phyloP scores from a whole-genome alignment of 2,888 invertebrate species.

The Drosophila conformis region DNA sequence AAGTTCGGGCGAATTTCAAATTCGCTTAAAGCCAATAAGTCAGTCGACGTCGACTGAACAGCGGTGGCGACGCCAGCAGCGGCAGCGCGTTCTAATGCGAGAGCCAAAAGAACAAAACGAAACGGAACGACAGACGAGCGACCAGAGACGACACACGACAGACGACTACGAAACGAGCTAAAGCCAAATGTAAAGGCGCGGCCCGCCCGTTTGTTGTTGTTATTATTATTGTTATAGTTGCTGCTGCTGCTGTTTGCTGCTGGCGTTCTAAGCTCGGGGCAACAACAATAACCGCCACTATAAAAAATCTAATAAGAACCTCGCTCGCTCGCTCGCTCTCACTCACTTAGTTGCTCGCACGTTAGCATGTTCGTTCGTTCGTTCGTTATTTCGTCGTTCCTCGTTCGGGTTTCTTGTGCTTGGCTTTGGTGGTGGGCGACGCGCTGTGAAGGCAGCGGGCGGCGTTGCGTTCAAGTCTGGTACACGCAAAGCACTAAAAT shows the following conservation, averaged over 20 bases:
- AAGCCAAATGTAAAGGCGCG: slow-evolving; percentile 63
- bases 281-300: slow-evolving; percentile 49
- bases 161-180: slow-evolving; percentile 23
- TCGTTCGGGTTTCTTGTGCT: slow-evolving; percentile 35
- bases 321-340: slow-evolving; percentile 18
- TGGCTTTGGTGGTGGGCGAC: slow-evolving; percentile 37
- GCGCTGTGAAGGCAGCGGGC: slow-evolving; percentile 46
- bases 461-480: slow-evolving; percentile 70
- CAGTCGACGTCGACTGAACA: slow-evolving; percentile 53
- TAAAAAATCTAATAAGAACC: slow-evolving; percentile 74
- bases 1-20: slow-evolving; percentile 77
- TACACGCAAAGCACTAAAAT: slow-evolving; percentile 70
- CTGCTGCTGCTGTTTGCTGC: slow-evolving; percentile 24
- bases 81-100: slow-evolving; percentile 53
- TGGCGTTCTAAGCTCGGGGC: slow-evolving; percentile 54
- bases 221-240: slow-evolving; percentile 29
- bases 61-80: slow-evolving; percentile 24
- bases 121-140: slow-evolving; percentile 42
- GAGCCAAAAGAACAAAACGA: slow-evolving; percentile 53
- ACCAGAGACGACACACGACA: not conserved
- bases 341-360: slow-evolving; percentile 8
- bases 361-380: slow-evolving; percentile 11
- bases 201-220: slow-evolving; percentile 50
- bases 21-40: slow-evolving; percentile 80
- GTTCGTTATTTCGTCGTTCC: slow-evolving; percentile 22